These are phyloP conservation scores for Sycophila texana DNA, from an alignment of 2,888 invertebrate genomes.

Conservation along the genomic window DNA sequence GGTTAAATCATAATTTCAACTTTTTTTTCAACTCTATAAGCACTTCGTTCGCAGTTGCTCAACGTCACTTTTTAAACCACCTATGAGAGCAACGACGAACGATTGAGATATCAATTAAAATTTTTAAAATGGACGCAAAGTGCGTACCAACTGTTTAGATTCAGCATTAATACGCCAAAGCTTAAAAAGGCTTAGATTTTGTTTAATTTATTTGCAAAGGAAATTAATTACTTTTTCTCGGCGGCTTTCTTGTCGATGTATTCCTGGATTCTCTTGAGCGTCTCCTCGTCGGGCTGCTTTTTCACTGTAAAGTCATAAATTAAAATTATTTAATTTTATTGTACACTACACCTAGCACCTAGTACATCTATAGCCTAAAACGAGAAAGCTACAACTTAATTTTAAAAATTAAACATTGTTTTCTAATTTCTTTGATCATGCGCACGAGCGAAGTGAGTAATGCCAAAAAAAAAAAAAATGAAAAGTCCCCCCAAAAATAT, in stretches of 20 bases:
- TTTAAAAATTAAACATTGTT: too few relatives aligned
- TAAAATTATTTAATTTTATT: not conserved
- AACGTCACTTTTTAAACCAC: not conserved
- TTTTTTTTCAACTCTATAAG: not conserved
- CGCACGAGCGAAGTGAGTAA: too few relatives aligned
- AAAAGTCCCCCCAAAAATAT: too few relatives aligned
- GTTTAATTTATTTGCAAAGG: too few relatives aligned
- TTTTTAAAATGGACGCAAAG: too few relatives aligned
- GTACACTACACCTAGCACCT: not conserved
- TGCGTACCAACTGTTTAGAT: too few relatives aligned
- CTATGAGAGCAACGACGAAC: not conserved
- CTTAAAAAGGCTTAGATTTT: too few relatives aligned
- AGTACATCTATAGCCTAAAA: not conserved
- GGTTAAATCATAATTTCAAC: not conserved
- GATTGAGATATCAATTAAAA: not conserved
- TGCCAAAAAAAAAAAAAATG: too few relatives aligned
- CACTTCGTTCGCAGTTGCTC: not conserved
- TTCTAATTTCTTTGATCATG: too few relatives aligned
- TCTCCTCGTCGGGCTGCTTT: slow-evolving; percentile 65
- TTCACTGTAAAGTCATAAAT: slow-evolving; percentile 61
- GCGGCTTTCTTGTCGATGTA: slow-evolving; percentile 66
- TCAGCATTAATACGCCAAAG: too few relatives aligned
- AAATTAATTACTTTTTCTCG: slow-evolving; percentile 65
- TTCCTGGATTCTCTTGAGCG: slow-evolving; percentile 64
- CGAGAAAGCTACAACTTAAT: too few relatives aligned